Percentiles rank a stretch among this genome's conserved stretches.
phyloP scores from a whole-genome alignment of 1,140 invertebrate genomes.

The Lepidostoma basale region DNA sequence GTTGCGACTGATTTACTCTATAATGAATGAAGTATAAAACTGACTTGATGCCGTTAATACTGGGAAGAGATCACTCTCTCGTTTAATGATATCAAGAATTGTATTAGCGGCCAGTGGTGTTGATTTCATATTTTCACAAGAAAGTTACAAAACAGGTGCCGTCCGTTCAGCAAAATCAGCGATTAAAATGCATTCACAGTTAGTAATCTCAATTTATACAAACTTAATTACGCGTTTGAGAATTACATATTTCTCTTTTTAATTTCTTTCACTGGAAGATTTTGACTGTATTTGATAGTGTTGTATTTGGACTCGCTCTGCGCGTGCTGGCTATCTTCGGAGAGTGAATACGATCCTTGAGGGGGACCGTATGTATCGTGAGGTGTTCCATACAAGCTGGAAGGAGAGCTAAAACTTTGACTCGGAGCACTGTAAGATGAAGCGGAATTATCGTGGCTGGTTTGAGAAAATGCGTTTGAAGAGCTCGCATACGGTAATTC shows the following conservation, averaged over 20 bases:
- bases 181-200: slow-evolving; percentile 3
- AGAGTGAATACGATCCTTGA: slow-evolving; percentile 32
- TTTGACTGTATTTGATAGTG: slow-evolving; percentile 43
- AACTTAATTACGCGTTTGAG: neutral
- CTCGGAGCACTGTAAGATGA: slow-evolving; percentile 22
- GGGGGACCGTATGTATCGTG: slow-evolving; percentile 31
- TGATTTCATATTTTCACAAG: neutral
- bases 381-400: slow-evolving; percentile 12
- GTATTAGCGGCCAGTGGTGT: slow-evolving; percentile 13
- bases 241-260: neutral
- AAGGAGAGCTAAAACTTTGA: slow-evolving; percentile 15
- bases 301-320: slow-evolving; percentile 37
- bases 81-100: neutral
- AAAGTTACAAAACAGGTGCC: neutral
- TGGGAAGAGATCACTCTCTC: neutral
- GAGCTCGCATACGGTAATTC: slow-evolving; percentile 17
- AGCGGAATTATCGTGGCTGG: neutral
- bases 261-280: slow-evolving; percentile 27
- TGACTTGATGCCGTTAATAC: too few species aligned
- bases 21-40: too few species aligned
- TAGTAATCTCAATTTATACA: neutral
- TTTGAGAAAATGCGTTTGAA: neutral
- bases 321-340: slow-evolving; percentile 28
- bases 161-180: neutral
- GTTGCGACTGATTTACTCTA: too few species aligned